Percentiles rank a stretch among this genome's conserved stretches.
phyloP scores from a whole-genome alignment of 2,888 invertebrate species.

The Tetrapedia diversipes region DNA sequence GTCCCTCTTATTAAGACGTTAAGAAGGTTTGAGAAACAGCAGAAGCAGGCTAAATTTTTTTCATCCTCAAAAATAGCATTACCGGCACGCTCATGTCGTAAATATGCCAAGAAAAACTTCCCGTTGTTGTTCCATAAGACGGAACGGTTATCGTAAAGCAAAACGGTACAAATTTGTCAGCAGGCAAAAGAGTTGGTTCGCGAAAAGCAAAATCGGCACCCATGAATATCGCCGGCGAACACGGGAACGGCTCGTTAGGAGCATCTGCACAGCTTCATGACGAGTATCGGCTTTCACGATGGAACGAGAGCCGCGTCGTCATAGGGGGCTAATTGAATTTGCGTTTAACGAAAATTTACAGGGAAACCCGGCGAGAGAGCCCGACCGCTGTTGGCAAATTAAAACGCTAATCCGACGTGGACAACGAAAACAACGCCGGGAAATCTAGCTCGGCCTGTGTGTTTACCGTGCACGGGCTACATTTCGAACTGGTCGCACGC shows the following conservation, averaged over 20 bases:
- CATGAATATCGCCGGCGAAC: slow-evolving; percentile 49
- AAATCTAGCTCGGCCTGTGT: background rate
- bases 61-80: too few relatives aligned
- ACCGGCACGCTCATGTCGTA: too few relatives aligned
- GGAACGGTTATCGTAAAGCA: too few relatives aligned
- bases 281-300: slow-evolving; percentile 35
- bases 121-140: too few relatives aligned
- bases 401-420: slow-evolving; percentile 45
- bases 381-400: slow-evolving; percentile 46
- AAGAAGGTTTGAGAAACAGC: too few relatives aligned
- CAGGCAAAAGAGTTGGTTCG: slow-evolving; percentile 32
- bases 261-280: slow-evolving; percentile 56
- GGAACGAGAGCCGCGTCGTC: slow-evolving; percentile 28
- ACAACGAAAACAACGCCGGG: slow-evolving; percentile 30
- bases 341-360: slow-evolving; percentile 56
- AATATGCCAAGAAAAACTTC: too few relatives aligned
- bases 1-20: too few relatives aligned
- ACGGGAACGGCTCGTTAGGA: slow-evolving; percentile 56
- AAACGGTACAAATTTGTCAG: slow-evolving; percentile 15
- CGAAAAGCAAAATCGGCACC: slow-evolving; percentile 38
- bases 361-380: slow-evolving; percentile 11
- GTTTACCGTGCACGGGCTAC: background rate
- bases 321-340: slow-evolving; percentile 62
- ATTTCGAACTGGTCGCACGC: background rate
- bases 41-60: too few relatives aligned